Conservation (phyloP, 2,797 vertebrate species). For the Petrocephalus schoutedeni region DNA sequence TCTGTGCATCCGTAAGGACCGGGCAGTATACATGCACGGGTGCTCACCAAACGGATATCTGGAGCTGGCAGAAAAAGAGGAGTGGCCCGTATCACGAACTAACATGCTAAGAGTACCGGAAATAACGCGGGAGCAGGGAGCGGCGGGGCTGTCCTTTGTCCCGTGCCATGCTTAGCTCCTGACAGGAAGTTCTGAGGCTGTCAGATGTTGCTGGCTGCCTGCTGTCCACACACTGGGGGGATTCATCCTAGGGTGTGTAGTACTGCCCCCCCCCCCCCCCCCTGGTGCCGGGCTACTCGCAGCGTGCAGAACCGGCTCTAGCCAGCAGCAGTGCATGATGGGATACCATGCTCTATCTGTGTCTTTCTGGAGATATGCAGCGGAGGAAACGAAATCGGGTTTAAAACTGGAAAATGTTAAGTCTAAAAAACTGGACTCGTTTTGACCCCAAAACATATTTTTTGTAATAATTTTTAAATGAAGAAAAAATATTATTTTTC, state of each 20-base stretch:
- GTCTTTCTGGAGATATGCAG: background rate
- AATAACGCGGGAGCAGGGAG: background rate
- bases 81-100: background rate
- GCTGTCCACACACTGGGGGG: background rate
- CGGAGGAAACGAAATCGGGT: background rate
- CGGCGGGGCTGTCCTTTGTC: background rate
- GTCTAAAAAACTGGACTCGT: background rate
- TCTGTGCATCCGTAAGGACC: conserved; percentile 41
- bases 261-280: background rate
- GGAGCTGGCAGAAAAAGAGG: conserved; percentile 54
- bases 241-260: background rate
- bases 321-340: background rate
- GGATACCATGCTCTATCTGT: background rate
- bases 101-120: background rate
- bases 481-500: background rate
- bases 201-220: background rate
- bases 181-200: background rate
- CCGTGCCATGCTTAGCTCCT: background rate
- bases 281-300: background rate
- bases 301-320: background rate
- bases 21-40: conserved; percentile 53
- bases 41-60: conserved; percentile 44
- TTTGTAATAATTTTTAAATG: too few relatives aligned
- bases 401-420: background rate
- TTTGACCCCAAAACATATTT: background rate